Evolutionary conservation across 1,140 invertebrate species (phyloP), one percentile per base, ranked within the genome.

Genomic region (Chymomyza costata): DNA sequence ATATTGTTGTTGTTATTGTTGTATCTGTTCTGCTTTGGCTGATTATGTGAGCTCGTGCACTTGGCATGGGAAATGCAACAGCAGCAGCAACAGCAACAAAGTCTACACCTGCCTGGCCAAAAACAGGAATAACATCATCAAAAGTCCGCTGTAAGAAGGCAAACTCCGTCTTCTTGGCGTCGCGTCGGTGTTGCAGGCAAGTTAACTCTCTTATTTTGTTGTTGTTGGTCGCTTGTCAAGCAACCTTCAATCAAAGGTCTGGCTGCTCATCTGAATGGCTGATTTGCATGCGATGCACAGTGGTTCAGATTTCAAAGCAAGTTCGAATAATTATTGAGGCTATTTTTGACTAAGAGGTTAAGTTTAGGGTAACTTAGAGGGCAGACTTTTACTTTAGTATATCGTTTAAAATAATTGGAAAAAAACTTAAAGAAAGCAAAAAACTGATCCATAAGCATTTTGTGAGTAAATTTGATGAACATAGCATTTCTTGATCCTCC

Each of bases 11-110:
- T 25, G 21, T 25, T 25, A 8, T 25, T 25, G 21, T 25, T 25
- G 21, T 44, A 35, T 35, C 19, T 46, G 11, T 28, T 31, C 35
- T 35, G 30, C 11, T 46, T 25, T 25, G 3, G 3, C 21, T 25
- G 21, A 25, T 25, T 25, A 25, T 25, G 3, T 25, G 21, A 3
- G 21, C 21, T 25, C 21, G 21, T 25, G 21, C 21, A 25, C 21
- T 25, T 25, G 21, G 3, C 21, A 25, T 25, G 21, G 8, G 21
- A 25, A 25, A 25, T 25, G 21, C 21, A 25, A 28, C 32, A 34
- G 32, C 32, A 34, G 13, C 25, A 28, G 25, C 25, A 28, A 28
- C 25, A 28, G 10, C 25, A 28, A 28, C 25, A 28, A 28, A n/a
- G n/a, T n/a, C n/a, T n/a, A 8, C 21, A 25, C 3, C 3, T 25